Evolutionary conservation across 2,113 vertebrate genomes (phyloP).

Genomic region (Hypocryptadius cinnamomeus): DNA sequence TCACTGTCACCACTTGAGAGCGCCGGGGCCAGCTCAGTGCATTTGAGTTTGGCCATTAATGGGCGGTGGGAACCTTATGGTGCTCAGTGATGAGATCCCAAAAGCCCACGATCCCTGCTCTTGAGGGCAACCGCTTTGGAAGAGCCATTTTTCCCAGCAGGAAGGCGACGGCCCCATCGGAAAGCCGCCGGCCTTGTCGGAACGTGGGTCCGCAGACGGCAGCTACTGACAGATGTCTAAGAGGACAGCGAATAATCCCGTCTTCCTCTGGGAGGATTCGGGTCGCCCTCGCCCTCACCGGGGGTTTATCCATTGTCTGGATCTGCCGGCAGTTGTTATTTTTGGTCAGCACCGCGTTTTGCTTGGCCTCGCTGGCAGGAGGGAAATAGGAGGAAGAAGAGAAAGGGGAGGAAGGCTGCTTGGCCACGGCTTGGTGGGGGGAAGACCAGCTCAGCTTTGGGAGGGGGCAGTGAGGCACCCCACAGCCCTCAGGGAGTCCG

Average conservation of each 20-base stretch:
- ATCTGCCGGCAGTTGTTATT: conserved; percentile 33
- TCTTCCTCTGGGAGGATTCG: conserved; percentile 49
- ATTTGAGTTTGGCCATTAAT: not conserved
- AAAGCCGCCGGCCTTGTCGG: not conserved
- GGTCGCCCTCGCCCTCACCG: not conserved
- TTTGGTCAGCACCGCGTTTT: not conserved
- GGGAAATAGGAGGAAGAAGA: conserved; percentile 22
- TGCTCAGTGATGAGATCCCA: not conserved
- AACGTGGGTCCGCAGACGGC: not conserved
- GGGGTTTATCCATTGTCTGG: conserved; percentile 58
- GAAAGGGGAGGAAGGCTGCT: conserved; percentile 3
- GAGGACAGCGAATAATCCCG: conserved; percentile 12
- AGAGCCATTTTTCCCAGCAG: not conserved
- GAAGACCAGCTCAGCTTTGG: not conserved
- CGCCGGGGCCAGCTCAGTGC: fast-evolving
- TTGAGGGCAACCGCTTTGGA: fast-evolving
- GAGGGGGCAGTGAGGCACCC: not conserved
- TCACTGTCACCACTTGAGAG: not conserved
- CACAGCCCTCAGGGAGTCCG: fast-evolving
- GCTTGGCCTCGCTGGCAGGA: not conserved
- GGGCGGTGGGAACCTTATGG: not conserved
- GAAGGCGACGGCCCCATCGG: not conserved
- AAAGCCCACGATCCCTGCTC: fast-evolving
- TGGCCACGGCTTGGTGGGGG: fast-evolving
- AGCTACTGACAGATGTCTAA: conserved; percentile 37